Percentiles rank a stretch among this genome's conserved stretches.
phyloP scores from a whole-genome alignment of 2,797 vertebrate genomes.

The Prionace glauca region DNA sequence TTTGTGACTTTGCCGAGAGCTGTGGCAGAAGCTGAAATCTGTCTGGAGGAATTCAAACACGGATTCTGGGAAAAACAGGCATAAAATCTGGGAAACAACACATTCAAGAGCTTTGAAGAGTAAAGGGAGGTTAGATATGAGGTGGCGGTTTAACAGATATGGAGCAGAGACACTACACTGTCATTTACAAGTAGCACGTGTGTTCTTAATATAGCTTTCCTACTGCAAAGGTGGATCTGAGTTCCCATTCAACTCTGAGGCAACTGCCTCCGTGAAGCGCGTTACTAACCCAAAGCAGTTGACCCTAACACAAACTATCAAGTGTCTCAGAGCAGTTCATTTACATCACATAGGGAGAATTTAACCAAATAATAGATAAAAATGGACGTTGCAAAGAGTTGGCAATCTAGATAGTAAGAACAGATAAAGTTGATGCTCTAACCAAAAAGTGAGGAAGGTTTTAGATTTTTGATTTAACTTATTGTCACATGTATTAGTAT shows the following conservation, averaged over 20 bases:
- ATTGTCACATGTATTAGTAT: no score
- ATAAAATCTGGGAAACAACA: not conserved
- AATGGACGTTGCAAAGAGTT: not conserved
- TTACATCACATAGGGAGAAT: not conserved
- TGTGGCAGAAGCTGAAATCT: not conserved
- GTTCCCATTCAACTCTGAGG: not conserved
- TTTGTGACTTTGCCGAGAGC: not conserved
- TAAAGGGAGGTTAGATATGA: not conserved
- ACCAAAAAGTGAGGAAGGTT: not conserved
- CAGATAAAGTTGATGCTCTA: not conserved
- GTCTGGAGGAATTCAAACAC: not conserved
- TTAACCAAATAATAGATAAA: not conserved
- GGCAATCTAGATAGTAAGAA: not conserved
- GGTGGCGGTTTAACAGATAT: not conserved
- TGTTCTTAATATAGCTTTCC: not conserved
- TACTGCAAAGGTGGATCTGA: not conserved
- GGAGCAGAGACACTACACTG: not conserved
- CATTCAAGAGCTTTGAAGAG: not conserved
- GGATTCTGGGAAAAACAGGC: not conserved
- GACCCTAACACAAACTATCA: not conserved
- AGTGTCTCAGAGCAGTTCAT: not conserved
- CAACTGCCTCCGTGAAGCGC: not conserved
- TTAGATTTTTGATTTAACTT: no score
- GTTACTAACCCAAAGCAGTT: not conserved
- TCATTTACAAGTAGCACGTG: not conserved